phyloP scores from a whole-genome alignment of 1,140 invertebrate species.

The Drosophila ficusphila region DNA sequence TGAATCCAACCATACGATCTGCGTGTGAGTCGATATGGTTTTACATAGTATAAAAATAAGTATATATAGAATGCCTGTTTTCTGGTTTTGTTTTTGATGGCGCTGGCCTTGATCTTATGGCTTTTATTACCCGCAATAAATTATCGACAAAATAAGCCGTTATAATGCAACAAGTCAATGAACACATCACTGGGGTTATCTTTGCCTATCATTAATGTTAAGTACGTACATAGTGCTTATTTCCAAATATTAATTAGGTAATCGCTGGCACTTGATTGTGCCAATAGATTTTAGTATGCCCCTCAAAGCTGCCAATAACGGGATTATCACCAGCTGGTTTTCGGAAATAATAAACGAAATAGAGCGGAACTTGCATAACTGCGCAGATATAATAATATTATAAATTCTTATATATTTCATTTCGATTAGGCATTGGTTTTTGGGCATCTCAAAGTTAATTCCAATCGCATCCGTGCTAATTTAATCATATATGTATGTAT shows the following conservation, averaged over 20 bases:
- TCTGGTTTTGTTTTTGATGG: slow-evolving; percentile 13
- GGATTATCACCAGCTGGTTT: background rate
- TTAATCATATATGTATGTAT: background rate
- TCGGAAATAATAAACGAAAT: background rate
- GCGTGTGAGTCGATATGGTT: background rate
- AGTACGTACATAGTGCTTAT: slow-evolving; percentile 9
- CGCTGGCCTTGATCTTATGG: slow-evolving; percentile 49
- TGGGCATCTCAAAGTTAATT: background rate
- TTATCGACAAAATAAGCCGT: slow-evolving; percentile 16
- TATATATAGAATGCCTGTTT: slow-evolving; percentile 2
- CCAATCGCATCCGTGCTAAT: background rate
- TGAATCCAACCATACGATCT: slow-evolving; percentile 15
- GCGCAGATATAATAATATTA: background rate
- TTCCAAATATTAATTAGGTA: slow-evolving; percentile 27
- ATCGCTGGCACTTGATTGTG: slow-evolving; percentile 13
- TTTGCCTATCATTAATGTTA: slow-evolving; percentile 10
- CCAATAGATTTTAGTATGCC: background rate
- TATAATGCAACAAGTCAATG: slow-evolving; percentile 24
- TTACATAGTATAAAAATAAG: slow-evolving; percentile 1
- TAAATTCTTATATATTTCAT: background rate
- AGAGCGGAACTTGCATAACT: background rate
- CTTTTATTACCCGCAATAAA: slow-evolving; percentile 25
- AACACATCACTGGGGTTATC: slow-evolving; percentile 1
- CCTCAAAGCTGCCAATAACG: background rate
- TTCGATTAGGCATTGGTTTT: background rate